A percentile compares a stretch with the other conserved stretches of the same genome.
These are phyloP conservation scores for Centrocercus urophasianus DNA, from an alignment of 2,113 vertebrate species.

Conservation along the genomic window DNA sequence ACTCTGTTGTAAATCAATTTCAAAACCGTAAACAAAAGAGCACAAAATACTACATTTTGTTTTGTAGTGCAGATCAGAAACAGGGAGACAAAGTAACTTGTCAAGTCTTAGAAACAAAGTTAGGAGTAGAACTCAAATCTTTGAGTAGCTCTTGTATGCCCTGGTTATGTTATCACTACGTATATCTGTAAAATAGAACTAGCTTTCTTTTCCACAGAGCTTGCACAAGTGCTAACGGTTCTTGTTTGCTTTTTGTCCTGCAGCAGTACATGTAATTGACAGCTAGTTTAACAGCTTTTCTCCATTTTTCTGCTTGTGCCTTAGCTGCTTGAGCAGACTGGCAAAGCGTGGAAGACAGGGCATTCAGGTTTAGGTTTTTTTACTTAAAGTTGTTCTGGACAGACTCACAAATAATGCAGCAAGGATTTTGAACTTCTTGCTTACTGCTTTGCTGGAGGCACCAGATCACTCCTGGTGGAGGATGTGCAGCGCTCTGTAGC, in stretches of 20 bases:
- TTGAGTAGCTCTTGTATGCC: background rate
- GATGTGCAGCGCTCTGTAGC: background rate
- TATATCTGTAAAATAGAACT: background rate
- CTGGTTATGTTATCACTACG: accelerated
- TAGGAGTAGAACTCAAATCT: background rate
- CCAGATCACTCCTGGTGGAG: background rate
- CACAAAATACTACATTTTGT: background rate
- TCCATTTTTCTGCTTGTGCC: background rate
- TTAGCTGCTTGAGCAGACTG: background rate
- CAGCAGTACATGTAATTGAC: accelerated
- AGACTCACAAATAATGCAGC: background rate
- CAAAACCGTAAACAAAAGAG: background rate
- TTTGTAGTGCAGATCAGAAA: background rate
- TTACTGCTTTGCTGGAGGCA: background rate
- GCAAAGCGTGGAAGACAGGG: background rate
- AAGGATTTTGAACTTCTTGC: background rate
- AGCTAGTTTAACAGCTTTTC: background rate
- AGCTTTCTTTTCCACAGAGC: background rate
- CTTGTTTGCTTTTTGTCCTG: background rate
- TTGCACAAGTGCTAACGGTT: no score
- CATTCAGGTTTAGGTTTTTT: background rate
- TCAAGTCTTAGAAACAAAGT: background rate
- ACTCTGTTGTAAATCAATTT: background rate
- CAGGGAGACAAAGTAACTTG: background rate
- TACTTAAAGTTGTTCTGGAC: background rate